Percentiles rank a stretch among this genome's conserved stretches.
phyloP scores from a whole-genome alignment of 2,113 vertebrate genomes.

The Gambusia holbrooki region DNA sequence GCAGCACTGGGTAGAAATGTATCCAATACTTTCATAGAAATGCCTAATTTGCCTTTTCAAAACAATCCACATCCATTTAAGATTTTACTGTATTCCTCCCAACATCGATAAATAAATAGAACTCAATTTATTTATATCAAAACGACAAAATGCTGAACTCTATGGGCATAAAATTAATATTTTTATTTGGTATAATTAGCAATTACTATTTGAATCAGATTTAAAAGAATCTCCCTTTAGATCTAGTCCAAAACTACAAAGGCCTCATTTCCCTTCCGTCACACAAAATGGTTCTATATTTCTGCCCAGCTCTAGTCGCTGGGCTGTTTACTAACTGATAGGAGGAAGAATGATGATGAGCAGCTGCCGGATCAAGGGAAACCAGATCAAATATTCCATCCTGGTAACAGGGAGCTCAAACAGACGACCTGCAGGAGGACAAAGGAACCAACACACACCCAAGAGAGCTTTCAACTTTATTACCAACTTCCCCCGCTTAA shows the following conservation, averaged over 20 bases:
- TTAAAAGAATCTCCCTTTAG: not conserved
- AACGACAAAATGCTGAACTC: too few relatives aligned
- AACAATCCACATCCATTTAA: too few relatives aligned
- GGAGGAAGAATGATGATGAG: constrained; percentile 45
- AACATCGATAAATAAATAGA: too few relatives aligned
- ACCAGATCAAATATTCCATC: constrained; percentile 35
- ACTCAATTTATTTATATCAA: too few relatives aligned
- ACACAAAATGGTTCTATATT: constrained; percentile 6
- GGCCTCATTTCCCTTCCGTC: not conserved
- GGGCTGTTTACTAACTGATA: constrained; percentile 47
- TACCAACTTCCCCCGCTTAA: constrained; percentile 54
- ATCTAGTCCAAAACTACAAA: not conserved
- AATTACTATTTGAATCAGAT: not conserved
- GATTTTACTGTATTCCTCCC: too few relatives aligned
- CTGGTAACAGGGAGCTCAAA: constrained; percentile 33
- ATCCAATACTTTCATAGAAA: too few relatives aligned
- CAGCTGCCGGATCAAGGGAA: constrained; percentile 30
- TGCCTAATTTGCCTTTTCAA: too few relatives aligned
- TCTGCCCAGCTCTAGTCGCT: constrained; percentile 19
- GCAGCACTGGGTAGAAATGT: too few relatives aligned
- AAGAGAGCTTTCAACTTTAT: constrained; percentile 58
- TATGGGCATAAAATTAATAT: not conserved
- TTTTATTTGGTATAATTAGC: not conserved
- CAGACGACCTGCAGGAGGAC: constrained; percentile 44
- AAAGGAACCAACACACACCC: constrained; percentile 49